These are phyloP conservation scores for Bos taurus DNA, from an alignment of 2,113 vertebrate genomes.

Conservation along the genomic window DNA sequence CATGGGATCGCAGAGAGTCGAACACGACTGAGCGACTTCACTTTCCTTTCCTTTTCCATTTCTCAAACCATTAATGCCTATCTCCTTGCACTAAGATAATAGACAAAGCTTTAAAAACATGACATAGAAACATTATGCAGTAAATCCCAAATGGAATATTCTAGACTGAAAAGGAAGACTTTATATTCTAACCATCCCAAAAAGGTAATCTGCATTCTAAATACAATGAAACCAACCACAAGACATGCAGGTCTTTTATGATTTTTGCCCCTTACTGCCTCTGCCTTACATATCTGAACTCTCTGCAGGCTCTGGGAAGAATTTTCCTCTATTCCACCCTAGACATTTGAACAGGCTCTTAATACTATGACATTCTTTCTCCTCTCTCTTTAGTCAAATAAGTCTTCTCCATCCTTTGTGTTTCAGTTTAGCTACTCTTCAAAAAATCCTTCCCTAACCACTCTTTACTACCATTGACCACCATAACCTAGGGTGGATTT, in stretches of 20 bases:
- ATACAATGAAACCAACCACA: neutral
- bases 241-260: neutral
- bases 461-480: neutral
- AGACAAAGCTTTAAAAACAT: neutral
- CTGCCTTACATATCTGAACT: neutral
- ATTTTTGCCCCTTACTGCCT: neutral
- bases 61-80: neutral
- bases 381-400: neutral
- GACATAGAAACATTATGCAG: neutral
- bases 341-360: neutral
- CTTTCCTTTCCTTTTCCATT: neutral
- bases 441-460: neutral
- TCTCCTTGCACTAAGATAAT: neutral
- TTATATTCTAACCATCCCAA: neutral
- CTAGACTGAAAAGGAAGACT: neutral
- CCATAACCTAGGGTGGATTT: neutral
- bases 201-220: neutral
- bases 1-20: accelerated
- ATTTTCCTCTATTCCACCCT: neutral
- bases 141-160: neutral
- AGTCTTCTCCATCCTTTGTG: neutral
- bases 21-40: neutral
- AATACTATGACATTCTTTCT: neutral
- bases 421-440: neutral
- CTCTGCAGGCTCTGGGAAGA: neutral